Percentiles rank a stretch among this genome's conserved stretches.
Conservation (phyloP, 2,113 vertebrate species). For the Oryzias melastigma region DNA sequence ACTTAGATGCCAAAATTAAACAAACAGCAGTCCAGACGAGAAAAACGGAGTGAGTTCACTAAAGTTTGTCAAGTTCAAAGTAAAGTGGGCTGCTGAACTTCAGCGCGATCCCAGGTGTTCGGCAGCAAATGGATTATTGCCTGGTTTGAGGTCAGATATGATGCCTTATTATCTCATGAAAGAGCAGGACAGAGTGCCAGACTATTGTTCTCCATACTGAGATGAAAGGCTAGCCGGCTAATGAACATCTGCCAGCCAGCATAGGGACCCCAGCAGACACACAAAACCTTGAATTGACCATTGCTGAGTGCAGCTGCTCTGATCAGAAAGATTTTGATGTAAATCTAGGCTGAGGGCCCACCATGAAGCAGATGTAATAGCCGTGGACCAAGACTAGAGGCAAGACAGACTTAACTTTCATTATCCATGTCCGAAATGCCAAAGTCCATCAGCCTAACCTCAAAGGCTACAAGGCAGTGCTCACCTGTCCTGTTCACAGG, state of each 20-base stretch:
- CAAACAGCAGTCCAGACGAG: constrained; percentile 17
- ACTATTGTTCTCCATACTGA: constrained; percentile 78
- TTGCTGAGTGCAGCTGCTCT: constrained; percentile 75
- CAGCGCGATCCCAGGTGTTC: constrained; percentile 52
- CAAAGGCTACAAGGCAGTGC: constrained; percentile 15
- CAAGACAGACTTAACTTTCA: constrained; percentile 27
- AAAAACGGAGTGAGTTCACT: constrained; percentile 7
- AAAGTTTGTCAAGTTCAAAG: constrained; percentile 45
- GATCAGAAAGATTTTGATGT: constrained; percentile 76
- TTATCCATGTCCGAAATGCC: constrained; percentile 53
- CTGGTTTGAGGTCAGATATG: constrained; percentile 68
- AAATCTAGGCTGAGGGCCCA: constrained; percentile 66
- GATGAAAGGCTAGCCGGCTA: constrained; percentile 79
- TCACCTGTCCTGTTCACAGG: neutral
- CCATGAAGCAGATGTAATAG: constrained; percentile 52
- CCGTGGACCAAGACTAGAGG: constrained; percentile 31
- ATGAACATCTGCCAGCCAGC: constrained; percentile 82
- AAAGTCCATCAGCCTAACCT: constrained; percentile 46
- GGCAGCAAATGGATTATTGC: constrained; percentile 51
- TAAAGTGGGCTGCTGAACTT: constrained; percentile 37
- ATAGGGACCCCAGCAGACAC: constrained; percentile 71
- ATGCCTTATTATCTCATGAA: constrained; percentile 75
- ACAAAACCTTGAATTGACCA: constrained; percentile 75
- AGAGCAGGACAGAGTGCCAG: constrained; percentile 69
- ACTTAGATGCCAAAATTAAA: constrained; percentile 10